Conservation (phyloP, 2,113 vertebrate species). For the Cynoglossus semilaevis region DNA sequence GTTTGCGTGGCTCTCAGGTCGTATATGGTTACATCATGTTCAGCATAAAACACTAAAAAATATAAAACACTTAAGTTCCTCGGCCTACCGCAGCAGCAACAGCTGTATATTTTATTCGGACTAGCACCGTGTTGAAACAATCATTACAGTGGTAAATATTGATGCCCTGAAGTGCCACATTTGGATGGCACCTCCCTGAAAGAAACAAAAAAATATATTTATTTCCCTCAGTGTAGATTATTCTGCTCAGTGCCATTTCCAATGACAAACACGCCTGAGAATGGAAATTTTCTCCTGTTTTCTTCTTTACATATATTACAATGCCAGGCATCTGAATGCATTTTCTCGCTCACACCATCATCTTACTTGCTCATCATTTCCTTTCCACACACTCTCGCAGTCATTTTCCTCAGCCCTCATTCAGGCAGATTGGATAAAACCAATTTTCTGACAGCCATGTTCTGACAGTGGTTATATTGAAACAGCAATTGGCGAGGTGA, state of each 20-base stretch:
- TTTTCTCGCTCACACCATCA: slow-evolving; percentile 45
- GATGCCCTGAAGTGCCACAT: slow-evolving; percentile 1
- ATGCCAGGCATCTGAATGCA: slow-evolving; percentile 1
- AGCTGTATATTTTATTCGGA: too few species aligned
- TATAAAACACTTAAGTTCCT: too few species aligned
- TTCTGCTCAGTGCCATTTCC: slow-evolving; percentile 20
- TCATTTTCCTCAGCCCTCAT: slow-evolving; percentile 33
- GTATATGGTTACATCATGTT: too few species aligned
- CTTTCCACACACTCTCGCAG: slow-evolving; percentile 1
- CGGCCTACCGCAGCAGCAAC: too few species aligned
- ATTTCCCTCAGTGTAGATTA: slow-evolving; percentile 16
- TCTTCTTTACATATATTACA: slow-evolving; percentile 2
- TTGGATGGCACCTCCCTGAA: neutral
- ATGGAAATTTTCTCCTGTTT: slow-evolving; percentile 12
- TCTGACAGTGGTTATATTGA: slow-evolving; percentile 64
- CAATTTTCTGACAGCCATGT: slow-evolving; percentile 58
- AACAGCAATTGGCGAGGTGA: slow-evolving; percentile 54
- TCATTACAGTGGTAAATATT: slow-evolving; percentile 11
- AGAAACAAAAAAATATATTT: slow-evolving; percentile 3
- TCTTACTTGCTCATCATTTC: slow-evolving; percentile 23
- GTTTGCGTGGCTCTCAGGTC: too few species aligned
- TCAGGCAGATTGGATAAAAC: slow-evolving; percentile 62
- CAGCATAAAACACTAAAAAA: too few species aligned
- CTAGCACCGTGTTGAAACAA: too few species aligned
- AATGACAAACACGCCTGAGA: slow-evolving; percentile 9